Evolutionary conservation across 2,113 vertebrate species (phyloP).

Genomic region (Mormyrus iriodes): DNA sequence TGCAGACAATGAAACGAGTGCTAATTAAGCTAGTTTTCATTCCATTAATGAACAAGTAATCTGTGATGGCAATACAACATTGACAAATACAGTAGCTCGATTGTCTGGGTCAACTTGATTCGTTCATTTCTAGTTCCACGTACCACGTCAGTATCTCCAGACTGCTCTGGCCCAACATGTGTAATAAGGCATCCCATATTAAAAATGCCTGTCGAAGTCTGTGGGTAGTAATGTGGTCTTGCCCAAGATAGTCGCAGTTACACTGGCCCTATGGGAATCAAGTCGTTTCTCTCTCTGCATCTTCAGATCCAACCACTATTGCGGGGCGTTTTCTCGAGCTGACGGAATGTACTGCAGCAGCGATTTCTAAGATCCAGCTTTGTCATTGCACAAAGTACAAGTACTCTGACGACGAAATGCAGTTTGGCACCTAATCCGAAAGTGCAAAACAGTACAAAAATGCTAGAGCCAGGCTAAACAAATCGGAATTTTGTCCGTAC

Average conservation of each 20-base stretch:
- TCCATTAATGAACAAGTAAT: neutral
- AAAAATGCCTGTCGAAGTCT: neutral
- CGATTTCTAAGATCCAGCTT: too few species aligned
- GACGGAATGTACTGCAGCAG: too few species aligned
- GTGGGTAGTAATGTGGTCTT: neutral
- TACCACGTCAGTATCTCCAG: neutral
- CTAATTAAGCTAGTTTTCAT: neutral
- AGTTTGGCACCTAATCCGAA: neutral
- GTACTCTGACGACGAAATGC: neutral
- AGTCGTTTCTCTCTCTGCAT: too few species aligned
- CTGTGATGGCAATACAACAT: neutral
- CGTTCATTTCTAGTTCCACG: neutral
- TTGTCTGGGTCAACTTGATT: neutral
- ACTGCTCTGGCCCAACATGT: neutral
- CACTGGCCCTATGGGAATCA: neutral
- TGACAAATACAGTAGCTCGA: neutral
- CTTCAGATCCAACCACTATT: too few species aligned
- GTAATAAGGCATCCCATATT: neutral
- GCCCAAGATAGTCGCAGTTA: neutral
- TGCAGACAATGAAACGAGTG: neutral
- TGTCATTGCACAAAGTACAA: neutral
- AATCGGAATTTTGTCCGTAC: neutral
- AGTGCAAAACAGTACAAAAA: neutral
- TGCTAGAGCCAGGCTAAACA: neutral
- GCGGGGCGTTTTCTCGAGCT: too few species aligned